Evolutionary conservation across 1,140 invertebrate species (phyloP).

Genomic region (Eueides isabella): DNA sequence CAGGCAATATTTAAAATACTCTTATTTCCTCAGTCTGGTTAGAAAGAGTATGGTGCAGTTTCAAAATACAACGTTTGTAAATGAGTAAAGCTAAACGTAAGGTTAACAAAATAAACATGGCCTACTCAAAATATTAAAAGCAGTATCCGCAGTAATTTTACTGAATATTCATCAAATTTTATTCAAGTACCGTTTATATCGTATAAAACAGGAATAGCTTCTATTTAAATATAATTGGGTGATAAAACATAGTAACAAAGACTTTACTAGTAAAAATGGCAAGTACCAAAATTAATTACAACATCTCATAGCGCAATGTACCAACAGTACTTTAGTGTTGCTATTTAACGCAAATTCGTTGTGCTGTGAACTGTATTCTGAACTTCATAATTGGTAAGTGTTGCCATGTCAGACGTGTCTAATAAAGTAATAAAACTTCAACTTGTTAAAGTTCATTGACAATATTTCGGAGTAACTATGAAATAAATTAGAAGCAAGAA

Average conservation of each 20-base stretch:
- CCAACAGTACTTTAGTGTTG: not conserved
- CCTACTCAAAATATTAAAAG: not conserved
- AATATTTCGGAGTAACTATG: not conserved
- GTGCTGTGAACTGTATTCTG: not conserved
- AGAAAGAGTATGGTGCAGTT: not conserved
- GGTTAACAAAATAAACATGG: too few species aligned
- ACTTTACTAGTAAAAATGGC: too few species aligned
- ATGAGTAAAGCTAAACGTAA: too few species aligned
- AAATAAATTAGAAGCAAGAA: not conserved
- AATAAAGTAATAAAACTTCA: conserved; percentile 11
- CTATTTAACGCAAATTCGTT: not conserved
- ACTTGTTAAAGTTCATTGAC: not conserved
- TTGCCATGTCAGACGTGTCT: not conserved
- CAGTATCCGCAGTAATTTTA: not conserved
- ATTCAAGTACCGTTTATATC: too few species aligned
- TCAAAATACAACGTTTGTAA: not conserved
- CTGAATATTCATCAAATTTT: not conserved
- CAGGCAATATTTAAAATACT: not conserved
- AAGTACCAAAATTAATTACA: not conserved
- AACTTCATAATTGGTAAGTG: conserved; percentile 8
- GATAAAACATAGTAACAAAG: too few species aligned
- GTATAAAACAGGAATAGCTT: too few species aligned
- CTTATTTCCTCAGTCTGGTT: not conserved
- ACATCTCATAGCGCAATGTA: not conserved
- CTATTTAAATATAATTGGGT: too few species aligned